Evolutionary conservation across 2,797 vertebrate genomes (phyloP).

Genomic region (Pipistrellus pygmaeus): DNA sequence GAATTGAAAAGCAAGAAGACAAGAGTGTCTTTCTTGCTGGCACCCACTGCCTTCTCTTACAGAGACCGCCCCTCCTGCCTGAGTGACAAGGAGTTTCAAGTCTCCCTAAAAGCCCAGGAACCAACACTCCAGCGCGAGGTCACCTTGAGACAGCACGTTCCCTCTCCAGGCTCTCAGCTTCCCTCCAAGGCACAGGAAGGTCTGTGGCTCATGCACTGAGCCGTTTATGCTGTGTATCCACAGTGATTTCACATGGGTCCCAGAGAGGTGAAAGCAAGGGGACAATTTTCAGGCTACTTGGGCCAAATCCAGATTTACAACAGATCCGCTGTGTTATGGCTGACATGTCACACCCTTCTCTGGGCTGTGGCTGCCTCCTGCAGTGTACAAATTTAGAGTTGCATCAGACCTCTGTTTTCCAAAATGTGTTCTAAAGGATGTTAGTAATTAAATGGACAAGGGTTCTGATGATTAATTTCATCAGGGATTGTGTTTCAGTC

Average conservation of each 20-base stretch:
- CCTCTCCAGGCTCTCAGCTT: neutral
- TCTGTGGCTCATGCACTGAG: fast-evolving
- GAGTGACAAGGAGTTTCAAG: neutral
- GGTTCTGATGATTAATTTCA: neutral
- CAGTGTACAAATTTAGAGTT: fast-evolving
- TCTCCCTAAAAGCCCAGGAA: neutral
- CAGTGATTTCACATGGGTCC: neutral
- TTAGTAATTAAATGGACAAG: neutral
- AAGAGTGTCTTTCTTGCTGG: neutral
- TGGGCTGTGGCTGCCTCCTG: neutral
- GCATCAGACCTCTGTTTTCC: neutral
- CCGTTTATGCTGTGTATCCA: neutral
- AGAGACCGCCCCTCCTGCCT: neutral
- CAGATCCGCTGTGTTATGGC: fast-evolving
- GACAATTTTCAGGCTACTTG: neutral
- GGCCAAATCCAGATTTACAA: neutral
- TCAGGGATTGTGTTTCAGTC: neutral
- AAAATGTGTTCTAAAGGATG: neutral
- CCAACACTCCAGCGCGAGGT: neutral
- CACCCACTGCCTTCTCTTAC: neutral
- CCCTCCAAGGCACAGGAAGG: neutral
- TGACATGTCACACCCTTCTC: neutral
- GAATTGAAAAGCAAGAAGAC: constrained; percentile 70
- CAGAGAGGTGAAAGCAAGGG: neutral
- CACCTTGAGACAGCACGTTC: neutral